phyloP scores from a whole-genome alignment of 2,888 invertebrate genomes.

The Augochlorella aurata region DNA sequence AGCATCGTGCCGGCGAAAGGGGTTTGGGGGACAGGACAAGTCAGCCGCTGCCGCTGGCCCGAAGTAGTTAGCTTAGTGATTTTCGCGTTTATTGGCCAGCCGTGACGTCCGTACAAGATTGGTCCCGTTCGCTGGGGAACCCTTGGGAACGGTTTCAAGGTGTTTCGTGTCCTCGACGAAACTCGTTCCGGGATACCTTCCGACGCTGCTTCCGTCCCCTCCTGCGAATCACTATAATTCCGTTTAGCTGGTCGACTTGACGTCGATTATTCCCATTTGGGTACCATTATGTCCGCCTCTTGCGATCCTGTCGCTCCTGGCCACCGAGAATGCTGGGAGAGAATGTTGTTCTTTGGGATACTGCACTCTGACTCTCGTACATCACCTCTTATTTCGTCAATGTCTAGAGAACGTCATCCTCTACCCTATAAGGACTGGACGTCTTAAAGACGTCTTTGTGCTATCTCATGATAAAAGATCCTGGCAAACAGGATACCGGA shows the following conservation, averaged over 20 bases:
- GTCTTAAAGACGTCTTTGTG: too few relatives aligned
- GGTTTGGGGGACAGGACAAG: conserved; percentile 69
- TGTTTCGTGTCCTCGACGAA: conserved; percentile 71
- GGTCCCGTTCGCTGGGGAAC: conserved; percentile 74
- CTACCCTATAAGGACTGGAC: too few relatives aligned
- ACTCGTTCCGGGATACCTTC: conserved; percentile 57
- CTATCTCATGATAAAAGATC: too few relatives aligned
- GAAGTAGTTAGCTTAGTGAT: conserved; percentile 80
- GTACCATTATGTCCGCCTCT: not conserved
- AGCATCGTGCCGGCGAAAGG: conserved; percentile 68
- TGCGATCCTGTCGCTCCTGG: not conserved
- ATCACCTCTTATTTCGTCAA: too few relatives aligned
- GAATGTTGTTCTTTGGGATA: too few relatives aligned
- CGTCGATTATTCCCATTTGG: conserved; percentile 49
- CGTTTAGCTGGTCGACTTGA: conserved; percentile 55
- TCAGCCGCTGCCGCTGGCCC: conserved; percentile 63
- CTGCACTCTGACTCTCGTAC: too few relatives aligned
- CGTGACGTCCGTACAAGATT: conserved; percentile 79
- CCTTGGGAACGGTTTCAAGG: conserved; percentile 75
- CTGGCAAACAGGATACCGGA: too few relatives aligned
- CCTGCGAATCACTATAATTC: conserved; percentile 61
- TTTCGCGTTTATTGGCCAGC: conserved; percentile 79
- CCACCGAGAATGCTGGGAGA: too few relatives aligned
- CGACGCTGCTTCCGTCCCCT: conserved; percentile 59
- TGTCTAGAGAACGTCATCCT: too few relatives aligned